Evolutionary conservation across 2,888 invertebrate species (phyloP).

Genomic region (Tetrapedia diversipes): DNA sequence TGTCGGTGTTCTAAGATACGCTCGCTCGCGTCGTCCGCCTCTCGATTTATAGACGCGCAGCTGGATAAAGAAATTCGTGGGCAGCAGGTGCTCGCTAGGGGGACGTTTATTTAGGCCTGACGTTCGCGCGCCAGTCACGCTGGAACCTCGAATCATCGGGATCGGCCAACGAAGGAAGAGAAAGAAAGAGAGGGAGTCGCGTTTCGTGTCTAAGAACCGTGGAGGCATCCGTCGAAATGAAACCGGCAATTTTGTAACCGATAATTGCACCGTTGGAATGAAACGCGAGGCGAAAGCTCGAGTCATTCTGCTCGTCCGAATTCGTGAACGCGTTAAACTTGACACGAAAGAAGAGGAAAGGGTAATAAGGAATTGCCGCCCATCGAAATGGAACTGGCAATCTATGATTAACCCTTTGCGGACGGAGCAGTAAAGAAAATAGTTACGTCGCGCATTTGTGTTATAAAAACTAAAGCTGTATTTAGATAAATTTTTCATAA

Average conservation of each 20-base stretch:
- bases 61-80: constrained; percentile 67
- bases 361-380: constrained; percentile 37
- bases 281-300: not conserved
- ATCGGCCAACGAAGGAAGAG: constrained; percentile 6
- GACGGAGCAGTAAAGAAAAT: too few relatives aligned
- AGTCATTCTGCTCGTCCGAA: constrained; percentile 12
- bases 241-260: not conserved
- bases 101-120: constrained; percentile 45
- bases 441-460: too few relatives aligned
- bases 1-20: constrained; percentile 61
- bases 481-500: too few relatives aligned
- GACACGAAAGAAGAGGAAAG: not conserved
- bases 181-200: not conserved
- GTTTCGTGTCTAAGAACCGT: not conserved
- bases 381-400: constrained; percentile 50
- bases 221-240: not conserved
- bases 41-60: constrained; percentile 66
- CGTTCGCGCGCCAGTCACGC: constrained; percentile 12
- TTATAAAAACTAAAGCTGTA: too few relatives aligned
- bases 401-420: constrained; percentile 67
- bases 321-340: not conserved
- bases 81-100: constrained; percentile 63
- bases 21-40: constrained; percentile 39
- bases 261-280: not conserved
- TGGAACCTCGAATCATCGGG: constrained; percentile 11